Base-by-base conservation (phyloP, 30 jellyfish, hydroid and myxozoan species). In the Aurelia coerulea region DNA sequence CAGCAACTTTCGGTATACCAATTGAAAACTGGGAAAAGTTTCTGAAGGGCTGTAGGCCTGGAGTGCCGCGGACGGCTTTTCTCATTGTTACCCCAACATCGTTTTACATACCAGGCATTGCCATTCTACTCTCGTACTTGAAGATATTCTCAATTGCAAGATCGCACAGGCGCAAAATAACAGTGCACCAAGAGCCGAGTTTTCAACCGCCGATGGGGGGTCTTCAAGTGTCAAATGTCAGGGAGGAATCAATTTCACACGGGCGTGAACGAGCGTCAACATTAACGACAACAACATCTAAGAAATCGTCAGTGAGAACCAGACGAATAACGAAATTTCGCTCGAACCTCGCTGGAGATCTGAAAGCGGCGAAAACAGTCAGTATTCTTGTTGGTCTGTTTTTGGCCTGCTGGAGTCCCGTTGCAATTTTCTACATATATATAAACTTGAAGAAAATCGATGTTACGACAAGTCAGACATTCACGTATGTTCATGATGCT, bases 291-390 rank as follows among this genome's bases (percentile, higher is more conserved):
- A 16, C 91, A 41, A 14, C 74, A 17, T 46, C 89, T 16, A 18
- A 79, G 74, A 79, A 50, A n/a, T 46, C 56, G 56, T 39, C 65
- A 13, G 19, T 81, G 29, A 53, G 83, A 49, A 41, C 91, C 31
- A 65, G 78, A 63, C 15, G 88, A 62, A 71, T 84, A 7, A 71
- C 93, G 53, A 66, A 73, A 56, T 64, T 78, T 14, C 88, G 87
- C 10, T 62, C 77, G 23, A 50, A 90, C 3, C 77, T 92, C 1
- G 58, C 85, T 4, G 79, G 72, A 41, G 98, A 92, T 76, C 33
- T 92, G 70, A 86, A 75, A 87, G 95, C 98, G 5, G 98, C 95
- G 11, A 92, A 80, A 80, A 92, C 98, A 16, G 91, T 92, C 32
- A 88, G 95, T 79, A 92, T 92, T 29, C 86, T 92, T 3, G 96